phyloP scores from a whole-genome alignment of 2,888 invertebrate species.

The Eupithecia abbreviata region DNA sequence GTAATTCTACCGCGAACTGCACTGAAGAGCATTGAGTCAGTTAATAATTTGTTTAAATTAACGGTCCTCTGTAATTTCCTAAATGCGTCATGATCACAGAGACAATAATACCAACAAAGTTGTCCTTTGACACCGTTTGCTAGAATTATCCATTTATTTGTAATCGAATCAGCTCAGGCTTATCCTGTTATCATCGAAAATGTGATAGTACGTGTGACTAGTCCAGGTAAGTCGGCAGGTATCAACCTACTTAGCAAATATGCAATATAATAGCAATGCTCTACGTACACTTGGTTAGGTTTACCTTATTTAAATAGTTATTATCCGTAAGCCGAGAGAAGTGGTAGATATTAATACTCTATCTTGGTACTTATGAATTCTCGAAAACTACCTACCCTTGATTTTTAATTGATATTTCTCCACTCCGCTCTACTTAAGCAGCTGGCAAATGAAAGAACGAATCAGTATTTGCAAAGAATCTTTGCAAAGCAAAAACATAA shows the following conservation, averaged over 20 bases:
- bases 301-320: too few species aligned
- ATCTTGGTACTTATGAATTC: neutral
- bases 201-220: neutral
- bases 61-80: conserved; percentile 46
- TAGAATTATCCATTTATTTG: conserved; percentile 33
- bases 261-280: too few species aligned
- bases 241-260: too few species aligned
- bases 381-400: neutral
- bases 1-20: conserved; percentile 69
- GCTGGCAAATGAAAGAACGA: too few species aligned
- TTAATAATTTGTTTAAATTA: conserved; percentile 57
- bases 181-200: neutral
- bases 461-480: neutral
- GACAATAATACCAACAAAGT: conserved; percentile 27
- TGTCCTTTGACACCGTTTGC: conserved; percentile 43
- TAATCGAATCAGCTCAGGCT: conserved; percentile 9
- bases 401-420: neutral
- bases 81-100: conserved; percentile 27
- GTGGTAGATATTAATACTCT: neutral
- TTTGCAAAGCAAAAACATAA: neutral
- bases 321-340: neutral
- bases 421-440: neutral
- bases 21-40: conserved; percentile 64
- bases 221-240: neutral
- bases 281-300: too few species aligned